Evolutionary conservation across 2,797 vertebrate genomes (phyloP).

Genomic region (Malacoctenus gilli): DNA sequence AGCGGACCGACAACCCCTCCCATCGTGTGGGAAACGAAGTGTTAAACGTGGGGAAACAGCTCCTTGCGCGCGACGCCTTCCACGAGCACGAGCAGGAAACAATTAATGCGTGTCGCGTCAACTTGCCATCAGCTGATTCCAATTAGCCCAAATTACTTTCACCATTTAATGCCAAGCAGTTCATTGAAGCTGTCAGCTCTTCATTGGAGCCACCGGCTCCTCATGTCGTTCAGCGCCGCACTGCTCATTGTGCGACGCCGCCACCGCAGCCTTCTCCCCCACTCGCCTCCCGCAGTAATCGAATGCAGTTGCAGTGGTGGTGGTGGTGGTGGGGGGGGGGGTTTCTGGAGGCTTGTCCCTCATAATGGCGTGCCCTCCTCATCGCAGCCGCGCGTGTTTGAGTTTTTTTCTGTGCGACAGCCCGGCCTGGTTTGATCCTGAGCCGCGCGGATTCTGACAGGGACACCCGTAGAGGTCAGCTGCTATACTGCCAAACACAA

Average conservation of each 20-base stretch:
- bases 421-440: conserved; percentile 2
- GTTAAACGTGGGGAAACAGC: conserved; percentile 6
- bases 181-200: conserved; percentile 51
- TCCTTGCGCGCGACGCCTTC: conserved; percentile 4
- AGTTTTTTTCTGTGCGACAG: conserved; percentile 8
- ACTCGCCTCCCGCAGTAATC: conserved; percentile 27
- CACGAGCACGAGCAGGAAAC: conserved; percentile 7
- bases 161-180: conserved; percentile 49
- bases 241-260: conserved; percentile 27
- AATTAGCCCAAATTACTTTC: conserved; percentile 51
- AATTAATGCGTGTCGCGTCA: conserved; percentile 25
- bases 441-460: conserved; percentile 25
- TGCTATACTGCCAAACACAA: conserved; percentile 5
- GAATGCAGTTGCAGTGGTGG: conserved; percentile 5
- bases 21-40: background rate
- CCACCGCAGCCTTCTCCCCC: background rate
- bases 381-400: conserved; percentile 8
- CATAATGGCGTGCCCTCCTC: conserved; percentile 13
- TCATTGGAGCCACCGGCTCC: conserved; percentile 45
- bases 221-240: conserved; percentile 32
- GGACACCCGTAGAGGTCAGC: background rate
- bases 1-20: conserved; percentile 12
- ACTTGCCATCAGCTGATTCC: conserved; percentile 37
- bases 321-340: too few relatives aligned
- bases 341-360: conserved; percentile 17